Base-by-base conservation (phyloP, 1,140 invertebrate genomes). In the Psix sp. region DNA sequence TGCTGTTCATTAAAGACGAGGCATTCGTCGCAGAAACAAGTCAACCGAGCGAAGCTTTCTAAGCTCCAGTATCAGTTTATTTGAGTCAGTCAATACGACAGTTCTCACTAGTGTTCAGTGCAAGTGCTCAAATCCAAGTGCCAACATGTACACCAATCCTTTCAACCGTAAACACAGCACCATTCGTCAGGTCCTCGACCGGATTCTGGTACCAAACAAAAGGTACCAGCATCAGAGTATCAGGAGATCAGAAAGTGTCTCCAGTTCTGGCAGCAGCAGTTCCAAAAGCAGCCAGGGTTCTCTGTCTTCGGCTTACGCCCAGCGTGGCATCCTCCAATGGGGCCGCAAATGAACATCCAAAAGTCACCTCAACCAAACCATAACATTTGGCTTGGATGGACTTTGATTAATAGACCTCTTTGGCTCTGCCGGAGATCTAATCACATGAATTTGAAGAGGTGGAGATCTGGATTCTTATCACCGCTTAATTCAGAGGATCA, bases 161-260 rank as follows among this genome's bases (percentile, higher is more conserved):
- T 92, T 92, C 80, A 91, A 92, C 72, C 89, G 92, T 79, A 92
- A 92, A 70, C 91, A 93, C 85, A 91, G 90, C 46, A 91, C 90
- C 2, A 91, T 93, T 70, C 88, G 91, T 46, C 91, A 92, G 79
- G 88, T 92, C 65, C 82, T 93, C 74, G 91, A 93, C 74, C 89
- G 88, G 49, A 82, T 91, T 62, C 78, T 90, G 74, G 88, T 86
- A 11, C 87, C 88, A 2, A 79, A 77, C 13, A 83, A 73, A 17
- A 80, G 62, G 46, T 54, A 66, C 31, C 48, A 57, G 5, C 49
- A 65, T 26, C 83, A 77, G 20, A 74, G 77, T 0, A 85, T 86
- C 4, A 77, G 77, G 5, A 75, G 86, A 11, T 86, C 84, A 0
- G 84, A 84, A 17, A 86, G 84, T 21, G 73, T 87, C 0, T 82